Evolutionary conservation across 2,797 vertebrate genomes (phyloP), one percentile per base, ranked within the genome.

Genomic region (Silurus aristotelis): DNA sequence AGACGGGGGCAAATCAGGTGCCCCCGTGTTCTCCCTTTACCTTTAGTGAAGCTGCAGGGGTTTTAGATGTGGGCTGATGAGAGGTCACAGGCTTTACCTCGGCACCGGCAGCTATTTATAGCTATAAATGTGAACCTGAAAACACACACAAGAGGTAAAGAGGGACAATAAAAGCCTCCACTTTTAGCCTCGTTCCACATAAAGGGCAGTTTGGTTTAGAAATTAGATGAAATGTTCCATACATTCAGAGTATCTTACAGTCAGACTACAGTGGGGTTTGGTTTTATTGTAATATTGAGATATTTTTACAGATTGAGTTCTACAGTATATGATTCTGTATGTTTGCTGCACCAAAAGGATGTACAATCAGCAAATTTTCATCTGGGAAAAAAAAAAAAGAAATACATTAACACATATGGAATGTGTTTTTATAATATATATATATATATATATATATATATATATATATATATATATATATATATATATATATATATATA

Each of bases 21-120:
- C 90, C 91, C 17, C 90, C 90, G 89, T 89, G 90, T 92, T 91
- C 92, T 60, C 55, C 38, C 17, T 60, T 22, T 78, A 94, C 93
- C 91, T 87, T 92, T 77, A 90, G 93, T 92, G 91, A 93, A 84
- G 91, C 91, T 92, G 93, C 92, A 90, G 87, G 93, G 94, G 94
- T 94, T 94, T 93, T 92, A 93, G 94, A 94, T 89, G 89, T 89
- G 72, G 93, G 89, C 89, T 95, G 93, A 94, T 96, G 95, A 94
- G 92, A 92, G 88, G 90, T 90, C 56, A 46, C 88, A 66, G 82
- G 77, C 73, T 84, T 85, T 80, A 76, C 82, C 77, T 80, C 84
- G 78, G 72, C 73, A 86, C 86, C 78, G 71, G 80, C 63, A 73
- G 82, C 85, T 90, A 88, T 91, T 90, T 85, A 89, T 90, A 86